These are phyloP conservation scores for Vannuccia rotundouncinata DNA, from an alignment of 2,888 invertebrate genomes.

Conservation along the genomic window DNA sequence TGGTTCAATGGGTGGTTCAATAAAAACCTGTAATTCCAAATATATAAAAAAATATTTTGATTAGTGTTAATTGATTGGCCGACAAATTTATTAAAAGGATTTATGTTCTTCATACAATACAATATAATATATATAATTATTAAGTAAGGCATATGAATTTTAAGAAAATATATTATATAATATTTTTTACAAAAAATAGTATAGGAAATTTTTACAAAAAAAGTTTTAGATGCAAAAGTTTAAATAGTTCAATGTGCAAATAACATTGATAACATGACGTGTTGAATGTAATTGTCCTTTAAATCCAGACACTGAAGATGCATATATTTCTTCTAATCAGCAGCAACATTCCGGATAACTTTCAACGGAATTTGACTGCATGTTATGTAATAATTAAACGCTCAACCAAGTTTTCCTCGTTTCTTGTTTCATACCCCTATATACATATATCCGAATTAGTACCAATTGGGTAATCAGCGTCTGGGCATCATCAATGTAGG, in stretches of 20 bases:
- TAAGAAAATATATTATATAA: neutral
- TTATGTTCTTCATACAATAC: too few species aligned
- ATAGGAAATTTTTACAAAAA: neutral
- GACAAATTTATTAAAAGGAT: too few species aligned
- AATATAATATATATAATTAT: too few species aligned
- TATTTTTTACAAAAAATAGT: too few species aligned
- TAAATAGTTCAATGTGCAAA: neutral
- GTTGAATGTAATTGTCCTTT: neutral
- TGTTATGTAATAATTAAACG: neutral
- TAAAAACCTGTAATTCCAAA: neutral
- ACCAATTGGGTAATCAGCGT: neutral
- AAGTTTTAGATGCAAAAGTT: neutral
- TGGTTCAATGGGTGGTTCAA: too few species aligned
- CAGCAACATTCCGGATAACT: neutral
- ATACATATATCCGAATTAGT: neutral
- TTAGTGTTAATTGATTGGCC: neutral
- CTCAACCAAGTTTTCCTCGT: neutral
- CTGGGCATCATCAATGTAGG: neutral
- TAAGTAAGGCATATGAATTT: neutral
- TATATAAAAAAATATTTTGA: neutral
- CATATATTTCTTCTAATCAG: neutral
- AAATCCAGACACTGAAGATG: too few species aligned
- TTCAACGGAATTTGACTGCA: neutral
- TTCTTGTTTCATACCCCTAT: neutral
- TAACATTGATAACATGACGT: neutral